Evolutionary conservation across 2,888 invertebrate genomes (phyloP), one percentile per base, ranked within the genome.

Genomic region (Seira ritae): DNA sequence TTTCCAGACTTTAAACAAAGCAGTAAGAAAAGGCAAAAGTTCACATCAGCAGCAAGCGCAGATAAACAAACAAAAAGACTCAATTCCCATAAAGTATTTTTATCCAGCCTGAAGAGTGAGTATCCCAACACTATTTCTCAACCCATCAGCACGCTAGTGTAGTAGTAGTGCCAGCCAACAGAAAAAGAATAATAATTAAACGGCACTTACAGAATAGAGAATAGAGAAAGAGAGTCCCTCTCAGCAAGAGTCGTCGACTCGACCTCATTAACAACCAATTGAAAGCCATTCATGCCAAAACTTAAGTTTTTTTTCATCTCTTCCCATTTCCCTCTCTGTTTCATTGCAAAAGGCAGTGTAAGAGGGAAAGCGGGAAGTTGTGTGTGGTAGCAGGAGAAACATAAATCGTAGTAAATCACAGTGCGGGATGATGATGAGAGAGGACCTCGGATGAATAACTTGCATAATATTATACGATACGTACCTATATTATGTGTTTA

Each of bases 241-340:
- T 78, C 46, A 70, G 42, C 62, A 22, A 62, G 70, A 78, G 65
- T 65, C 65, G 42, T 78, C 62, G 77, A 79, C 81, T 70, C 81
- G 76, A 81, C 81, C 81, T 81, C 81, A 81, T 81, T 81, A 81
- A 71, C 75, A 81, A 37, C 76, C 81, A 81, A 81, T 81, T 81
- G 62, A 81, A 81, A 81, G 67, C 71, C 71, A 71, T 75, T 76
- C 81, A 81, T 66, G 81, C 81, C 69, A 62, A 71, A 81, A 72
- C 46, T 46, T 1, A 50, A 50, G 50, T 42, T 79, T 79, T 80
- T 55, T 80, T 12, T 17, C 19, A 37, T n/a, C 69, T 17, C 68
- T 69, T 10, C 6, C 4, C 46, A 46, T 42, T 71, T 71, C 69
- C 31, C 8, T 31, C 31, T 31, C 8, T 8, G 31, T 77, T 68